These are phyloP conservation scores for Sarotherodon lohbergeri DNA, from an alignment of 2,113 vertebrate genomes.

Conservation along the genomic window DNA sequence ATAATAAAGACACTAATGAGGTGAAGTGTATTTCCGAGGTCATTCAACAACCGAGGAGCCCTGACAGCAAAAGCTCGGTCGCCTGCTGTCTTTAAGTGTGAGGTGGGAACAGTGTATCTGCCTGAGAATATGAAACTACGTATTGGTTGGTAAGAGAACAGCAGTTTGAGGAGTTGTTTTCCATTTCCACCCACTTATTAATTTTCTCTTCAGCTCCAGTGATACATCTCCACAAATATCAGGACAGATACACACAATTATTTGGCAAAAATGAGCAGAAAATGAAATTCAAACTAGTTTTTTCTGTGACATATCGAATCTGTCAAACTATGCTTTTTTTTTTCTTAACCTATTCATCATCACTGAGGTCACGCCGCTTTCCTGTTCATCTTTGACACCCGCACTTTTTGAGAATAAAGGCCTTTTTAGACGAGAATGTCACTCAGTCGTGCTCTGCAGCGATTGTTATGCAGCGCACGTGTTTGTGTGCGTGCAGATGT, in stretches of 20 bases:
- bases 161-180: background rate
- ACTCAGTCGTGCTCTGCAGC: background rate
- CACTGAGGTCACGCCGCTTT: background rate
- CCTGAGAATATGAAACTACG: background rate
- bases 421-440: slow-evolving; percentile 31
- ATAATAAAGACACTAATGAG: background rate
- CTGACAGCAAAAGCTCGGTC: background rate
- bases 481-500: background rate
- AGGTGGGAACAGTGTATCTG: background rate
- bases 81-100: background rate
- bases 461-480: background rate
- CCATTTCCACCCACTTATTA: background rate
- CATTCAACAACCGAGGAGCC: background rate
- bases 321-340: background rate
- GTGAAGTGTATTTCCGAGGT: background rate
- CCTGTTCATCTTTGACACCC: slow-evolving; percentile 22
- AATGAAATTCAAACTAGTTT: background rate
- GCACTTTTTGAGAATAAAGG: slow-evolving; percentile 5
- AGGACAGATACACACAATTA: background rate
- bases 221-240: background rate
- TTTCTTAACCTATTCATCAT: background rate
- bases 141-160: background rate
- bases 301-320: background rate
- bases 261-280: background rate
- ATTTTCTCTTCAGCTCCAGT: background rate